Percentiles rank a stretch among this genome's conserved stretches.
Conservation (phyloP, 2,888 invertebrate species). For the Drosophila emarginata region DNA sequence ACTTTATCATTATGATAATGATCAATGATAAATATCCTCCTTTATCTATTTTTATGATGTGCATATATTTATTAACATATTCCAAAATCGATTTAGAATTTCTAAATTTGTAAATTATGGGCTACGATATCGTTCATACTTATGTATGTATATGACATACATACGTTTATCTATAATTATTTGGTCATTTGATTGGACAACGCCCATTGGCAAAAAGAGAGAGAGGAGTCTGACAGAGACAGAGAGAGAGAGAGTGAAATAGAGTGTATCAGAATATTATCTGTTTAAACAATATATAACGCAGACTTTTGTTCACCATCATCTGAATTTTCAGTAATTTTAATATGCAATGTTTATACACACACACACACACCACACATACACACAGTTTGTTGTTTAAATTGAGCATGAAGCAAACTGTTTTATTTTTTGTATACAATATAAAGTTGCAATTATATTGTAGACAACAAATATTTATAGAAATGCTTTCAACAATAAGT, state of each 20-base stretch:
- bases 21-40: too few species aligned
- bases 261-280: not conserved
- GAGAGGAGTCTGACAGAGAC: not conserved
- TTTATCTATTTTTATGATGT: too few species aligned
- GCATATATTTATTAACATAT: too few species aligned
- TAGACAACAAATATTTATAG: conserved; percentile 23
- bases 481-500: conserved; percentile 10
- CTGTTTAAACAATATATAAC: not conserved
- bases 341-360: conserved; percentile 7
- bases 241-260: not conserved
- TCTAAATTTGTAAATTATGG: too few species aligned
- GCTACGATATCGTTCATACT: too few species aligned
- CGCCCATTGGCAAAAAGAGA: not conserved
- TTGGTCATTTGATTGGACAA: conserved; percentile 1
- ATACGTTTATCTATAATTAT: not conserved
- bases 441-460: conserved; percentile 4
- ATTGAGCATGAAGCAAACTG: conserved; percentile 14
- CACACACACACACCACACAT: not conserved
- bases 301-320: not conserved
- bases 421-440: not conserved
- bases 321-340: not conserved
- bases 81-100: too few species aligned
- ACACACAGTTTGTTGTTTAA: conserved; percentile 18
- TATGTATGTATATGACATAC: not conserved
- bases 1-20: too few species aligned